phyloP scores from a whole-genome alignment of 2,888 invertebrate species.

The Trachelus stipa region DNA sequence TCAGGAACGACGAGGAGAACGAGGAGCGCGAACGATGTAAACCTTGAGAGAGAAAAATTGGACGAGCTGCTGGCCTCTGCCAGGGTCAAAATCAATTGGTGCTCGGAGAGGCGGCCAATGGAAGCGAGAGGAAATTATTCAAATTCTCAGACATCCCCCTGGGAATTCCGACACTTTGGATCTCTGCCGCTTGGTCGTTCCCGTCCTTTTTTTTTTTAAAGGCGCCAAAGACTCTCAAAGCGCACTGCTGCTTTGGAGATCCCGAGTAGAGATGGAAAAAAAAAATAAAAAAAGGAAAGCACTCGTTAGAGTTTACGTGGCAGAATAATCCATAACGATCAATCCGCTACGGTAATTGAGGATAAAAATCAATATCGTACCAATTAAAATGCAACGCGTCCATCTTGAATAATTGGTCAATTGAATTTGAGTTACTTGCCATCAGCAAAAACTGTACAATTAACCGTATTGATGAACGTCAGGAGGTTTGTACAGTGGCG shows the following conservation, averaged over 20 bases:
- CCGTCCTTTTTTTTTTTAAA: not conserved
- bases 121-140: constrained; percentile 7
- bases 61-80: not conserved
- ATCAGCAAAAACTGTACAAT: not conserved
- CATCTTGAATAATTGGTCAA: not conserved
- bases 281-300: not conserved
- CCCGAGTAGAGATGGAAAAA: not conserved
- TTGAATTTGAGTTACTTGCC: not conserved
- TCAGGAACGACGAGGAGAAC: not conserved
- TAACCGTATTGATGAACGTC: too few species aligned
- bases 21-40: not conserved
- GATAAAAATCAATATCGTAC: not conserved
- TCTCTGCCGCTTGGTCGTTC: not conserved
- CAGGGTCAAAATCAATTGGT: not conserved
- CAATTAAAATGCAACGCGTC: not conserved
- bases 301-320: not conserved
- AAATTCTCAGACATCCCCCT: constrained; percentile 8
- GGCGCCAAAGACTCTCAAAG: constrained; percentile 3
- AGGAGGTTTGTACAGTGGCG: too few species aligned
- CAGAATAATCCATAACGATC: not conserved
- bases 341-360: not conserved
- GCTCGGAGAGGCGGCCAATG: not conserved
- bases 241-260: not conserved
- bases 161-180: constrained; percentile 7
- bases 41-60: not conserved